phyloP scores from a whole-genome alignment of 2,113 vertebrate species.

The Gadus chalcogrammus region DNA sequence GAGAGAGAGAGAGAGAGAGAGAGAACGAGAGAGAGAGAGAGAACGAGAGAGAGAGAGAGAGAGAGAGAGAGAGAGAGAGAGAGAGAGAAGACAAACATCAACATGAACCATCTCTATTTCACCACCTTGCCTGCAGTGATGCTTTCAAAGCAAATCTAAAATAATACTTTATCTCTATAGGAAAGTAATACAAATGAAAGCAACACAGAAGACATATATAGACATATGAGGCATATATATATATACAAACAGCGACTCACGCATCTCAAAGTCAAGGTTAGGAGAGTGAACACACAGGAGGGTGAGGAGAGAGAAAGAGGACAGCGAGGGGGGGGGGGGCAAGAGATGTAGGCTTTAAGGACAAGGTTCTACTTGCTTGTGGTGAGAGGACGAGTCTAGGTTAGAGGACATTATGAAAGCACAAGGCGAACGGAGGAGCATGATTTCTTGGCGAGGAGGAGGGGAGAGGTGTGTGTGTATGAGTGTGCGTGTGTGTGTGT shows the following conservation, averaged over 20 bases:
- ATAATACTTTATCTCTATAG: no score
- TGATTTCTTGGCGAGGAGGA: slow-evolving; percentile 63
- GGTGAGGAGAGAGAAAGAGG: no score
- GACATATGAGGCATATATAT: not conserved
- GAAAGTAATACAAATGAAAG: no score
- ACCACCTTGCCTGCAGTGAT: not conserved
- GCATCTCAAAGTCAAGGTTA: slow-evolving; percentile 24
- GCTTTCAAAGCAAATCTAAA: not conserved
- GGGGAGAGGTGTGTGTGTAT: not conserved
- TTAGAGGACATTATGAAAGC: slow-evolving; percentile 60
- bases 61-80: slow-evolving; percentile 34
- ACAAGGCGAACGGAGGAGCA: slow-evolving; percentile 45
- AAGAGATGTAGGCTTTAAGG: slow-evolving; percentile 31
- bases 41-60: no score
- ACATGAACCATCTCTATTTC: slow-evolving; percentile 7
- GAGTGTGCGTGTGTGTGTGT: no score
- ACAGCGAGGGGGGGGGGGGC: no score
- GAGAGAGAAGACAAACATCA: not conserved
- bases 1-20: slow-evolving; percentile 9
- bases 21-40: slow-evolving; percentile 14
- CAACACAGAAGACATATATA: slow-evolving; percentile 7
- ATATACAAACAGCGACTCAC: slow-evolving; percentile 27
- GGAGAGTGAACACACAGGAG: slow-evolving; percentile 25
- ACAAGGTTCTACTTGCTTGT: slow-evolving; percentile 34
- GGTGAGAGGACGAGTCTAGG: slow-evolving; percentile 50